Evolutionary conservation across 2,797 vertebrate genomes (phyloP), one percentile per base, ranked within the genome.

Genomic region (Scolopax rusticola): DNA sequence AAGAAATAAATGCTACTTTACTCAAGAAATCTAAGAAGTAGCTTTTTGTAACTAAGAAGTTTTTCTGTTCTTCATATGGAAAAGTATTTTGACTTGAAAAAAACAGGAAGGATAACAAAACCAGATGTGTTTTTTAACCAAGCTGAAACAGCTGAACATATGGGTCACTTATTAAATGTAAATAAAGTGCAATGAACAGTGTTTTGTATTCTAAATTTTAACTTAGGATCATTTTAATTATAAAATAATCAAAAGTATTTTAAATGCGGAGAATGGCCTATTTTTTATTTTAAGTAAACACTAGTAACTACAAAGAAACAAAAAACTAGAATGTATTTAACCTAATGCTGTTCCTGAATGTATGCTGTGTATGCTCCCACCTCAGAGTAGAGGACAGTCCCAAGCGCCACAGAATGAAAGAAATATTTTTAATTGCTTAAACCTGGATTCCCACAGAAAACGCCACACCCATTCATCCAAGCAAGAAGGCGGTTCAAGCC

Each of bases 91-190:
- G 40, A 91, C 20, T 71, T 64, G 30, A 84, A 68, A n/a, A 90
- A 90, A 97, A 77, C 47, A 85, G 59, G 12, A 93, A 96, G 25
- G 47, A 63, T 61, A 91, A 95, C 18, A 83, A 95, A 96, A 91
- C 50, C 59, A 96, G 91, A 97, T 84, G 56, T 60, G 60, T 43
- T 71, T 81, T 87, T 80, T 67, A 70, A 80, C 33, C 5, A 18
- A 50, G 32, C 27, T 71, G 43, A 23, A 85, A 78, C 8, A 86
- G 56, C 4, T 38, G 68, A 57, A 82, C 21, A 56, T 17, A 82
- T 6, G 23, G 15, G 27, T n/a, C 15, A 48, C 27, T 90, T 84
- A 61, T 5, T 69, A 92, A 82, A 76, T 23, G 32, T 11, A 75
- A 25, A 51, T 48, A 28, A 87, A 86, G 28, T 16, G 5, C 28